These are phyloP conservation scores for Daphoenositta chrysoptera DNA, from an alignment of 2,113 vertebrate species.

Conservation along the genomic window DNA sequence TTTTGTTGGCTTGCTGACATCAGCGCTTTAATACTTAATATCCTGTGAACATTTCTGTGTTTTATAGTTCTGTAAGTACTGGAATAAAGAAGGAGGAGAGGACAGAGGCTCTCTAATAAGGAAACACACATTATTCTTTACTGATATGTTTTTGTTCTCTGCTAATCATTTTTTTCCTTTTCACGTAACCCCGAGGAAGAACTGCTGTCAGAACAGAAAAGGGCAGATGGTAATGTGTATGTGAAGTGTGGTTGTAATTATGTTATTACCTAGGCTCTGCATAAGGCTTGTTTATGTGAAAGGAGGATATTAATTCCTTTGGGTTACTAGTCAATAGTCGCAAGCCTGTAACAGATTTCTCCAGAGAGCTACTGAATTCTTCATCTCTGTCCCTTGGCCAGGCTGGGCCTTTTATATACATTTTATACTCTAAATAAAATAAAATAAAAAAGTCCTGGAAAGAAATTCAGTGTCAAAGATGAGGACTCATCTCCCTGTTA, in stretches of 20 bases:
- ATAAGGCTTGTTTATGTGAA: slow-evolving; percentile 38
- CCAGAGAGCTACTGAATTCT: slow-evolving; percentile 35
- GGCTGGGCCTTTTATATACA: background rate
- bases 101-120: background rate
- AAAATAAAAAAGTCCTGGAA: background rate
- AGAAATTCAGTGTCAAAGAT: background rate
- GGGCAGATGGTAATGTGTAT: slow-evolving; percentile 1
- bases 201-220: background rate
- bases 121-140: slow-evolving; percentile 1
- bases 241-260: slow-evolving; percentile 46
- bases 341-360: slow-evolving; percentile 29
- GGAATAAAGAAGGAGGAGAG: background rate
- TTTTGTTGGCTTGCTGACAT: slow-evolving; percentile 57
- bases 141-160: slow-evolving; percentile 18
- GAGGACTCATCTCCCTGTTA: background rate
- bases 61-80: slow-evolving; percentile 15
- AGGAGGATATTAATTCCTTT: slow-evolving; percentile 22
- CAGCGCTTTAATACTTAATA: slow-evolving; percentile 37
- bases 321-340: slow-evolving; percentile 3
- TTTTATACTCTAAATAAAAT: background rate
- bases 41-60: slow-evolving; percentile 40
- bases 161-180: background rate
- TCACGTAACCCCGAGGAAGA: slow-evolving; percentile 1
- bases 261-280: slow-evolving; percentile 25
- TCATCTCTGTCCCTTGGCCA: background rate